phyloP scores from a whole-genome alignment of 1,140 invertebrate species.

The Cotesia typhae region DNA sequence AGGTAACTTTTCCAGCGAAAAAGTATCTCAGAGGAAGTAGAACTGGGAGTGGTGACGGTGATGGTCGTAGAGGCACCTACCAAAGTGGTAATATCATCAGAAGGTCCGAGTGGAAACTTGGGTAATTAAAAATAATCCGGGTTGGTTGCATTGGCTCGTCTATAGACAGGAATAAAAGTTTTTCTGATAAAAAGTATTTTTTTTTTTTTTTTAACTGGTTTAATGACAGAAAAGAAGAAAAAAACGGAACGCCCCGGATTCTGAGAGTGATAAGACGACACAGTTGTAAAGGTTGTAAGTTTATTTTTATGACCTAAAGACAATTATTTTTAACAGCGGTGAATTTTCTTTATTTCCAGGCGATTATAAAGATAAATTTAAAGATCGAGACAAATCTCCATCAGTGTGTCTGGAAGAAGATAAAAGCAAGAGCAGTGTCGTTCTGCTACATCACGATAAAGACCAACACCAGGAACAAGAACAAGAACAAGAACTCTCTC shows the following conservation, averaged over 20 bases:
- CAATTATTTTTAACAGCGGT: no score
- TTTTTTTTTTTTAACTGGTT: conserved; percentile 19
- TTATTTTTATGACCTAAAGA: background rate
- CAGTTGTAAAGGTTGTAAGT: conserved; percentile 47
- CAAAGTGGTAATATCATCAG: conserved; percentile 20
- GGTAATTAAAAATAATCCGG: conserved; percentile 52
- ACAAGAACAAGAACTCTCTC: no score
- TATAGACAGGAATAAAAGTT: background rate
- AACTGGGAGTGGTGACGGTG: no score
- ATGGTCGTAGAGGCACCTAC: background rate
- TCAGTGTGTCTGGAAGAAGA: conserved; percentile 34
- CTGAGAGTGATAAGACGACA: conserved; percentile 47
- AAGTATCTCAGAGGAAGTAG: conserved; percentile 33
- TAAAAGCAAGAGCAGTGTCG: conserved; percentile 54
- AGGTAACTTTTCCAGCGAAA: conserved; percentile 48
- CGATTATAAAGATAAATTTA: conserved; percentile 11
- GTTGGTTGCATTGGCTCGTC: background rate
- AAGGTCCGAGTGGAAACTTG: conserved; percentile 46
- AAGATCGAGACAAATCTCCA: conserved; percentile 25
- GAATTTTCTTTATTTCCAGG: background rate
- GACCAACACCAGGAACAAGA: background rate
- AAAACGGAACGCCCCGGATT: conserved; percentile 47
- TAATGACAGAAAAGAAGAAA: conserved; percentile 38
- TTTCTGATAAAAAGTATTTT: conserved; percentile 8
- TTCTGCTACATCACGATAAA: conserved; percentile 50